These are phyloP conservation scores for Myotis brandtii DNA, from an alignment of 2,113 vertebrate genomes.

Conservation along the genomic window DNA sequence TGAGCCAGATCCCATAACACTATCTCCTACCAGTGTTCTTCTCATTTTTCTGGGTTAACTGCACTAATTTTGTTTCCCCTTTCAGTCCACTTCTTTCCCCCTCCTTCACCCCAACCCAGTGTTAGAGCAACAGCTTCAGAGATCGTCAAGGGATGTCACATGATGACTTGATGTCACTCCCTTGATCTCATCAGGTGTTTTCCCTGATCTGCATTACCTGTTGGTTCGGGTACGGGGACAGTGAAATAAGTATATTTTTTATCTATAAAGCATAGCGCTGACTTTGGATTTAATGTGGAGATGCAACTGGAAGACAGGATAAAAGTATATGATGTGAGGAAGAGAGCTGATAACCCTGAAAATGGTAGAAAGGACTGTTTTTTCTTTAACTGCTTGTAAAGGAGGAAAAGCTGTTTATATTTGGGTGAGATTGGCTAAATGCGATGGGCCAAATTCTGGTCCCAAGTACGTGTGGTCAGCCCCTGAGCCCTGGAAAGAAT, in stretches of 20 bases:
- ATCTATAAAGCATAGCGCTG: slow-evolving; percentile 21
- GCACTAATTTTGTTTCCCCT: not conserved
- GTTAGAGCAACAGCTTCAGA: slow-evolving; percentile 3
- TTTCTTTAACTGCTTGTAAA: slow-evolving; percentile 6
- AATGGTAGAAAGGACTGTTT: not conserved
- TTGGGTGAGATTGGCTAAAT: slow-evolving; percentile 48
- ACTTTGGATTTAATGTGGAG: slow-evolving; percentile 38
- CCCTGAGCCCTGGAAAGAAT: slow-evolving; percentile 66
- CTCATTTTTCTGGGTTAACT: not conserved
- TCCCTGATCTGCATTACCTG: not conserved
- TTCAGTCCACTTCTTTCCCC: not conserved
- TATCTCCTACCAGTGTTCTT: not conserved
- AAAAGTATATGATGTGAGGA: not conserved
- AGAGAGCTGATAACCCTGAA: slow-evolving; percentile 17
- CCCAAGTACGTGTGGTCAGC: slow-evolving; percentile 33
- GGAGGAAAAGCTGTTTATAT: slow-evolving; percentile 41
- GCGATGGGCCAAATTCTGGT: slow-evolving; percentile 41
- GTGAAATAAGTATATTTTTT: slow-evolving; percentile 49
- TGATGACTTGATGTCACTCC: not conserved
- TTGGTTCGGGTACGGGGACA: not conserved
- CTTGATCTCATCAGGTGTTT: not conserved
- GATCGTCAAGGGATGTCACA: not conserved
- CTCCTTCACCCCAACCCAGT: not conserved
- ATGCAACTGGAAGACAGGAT: slow-evolving; percentile 15
- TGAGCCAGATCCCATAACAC: not conserved